Conservation (phyloP, 2,113 vertebrate genomes). For the Sebastes fasciatus region DNA sequence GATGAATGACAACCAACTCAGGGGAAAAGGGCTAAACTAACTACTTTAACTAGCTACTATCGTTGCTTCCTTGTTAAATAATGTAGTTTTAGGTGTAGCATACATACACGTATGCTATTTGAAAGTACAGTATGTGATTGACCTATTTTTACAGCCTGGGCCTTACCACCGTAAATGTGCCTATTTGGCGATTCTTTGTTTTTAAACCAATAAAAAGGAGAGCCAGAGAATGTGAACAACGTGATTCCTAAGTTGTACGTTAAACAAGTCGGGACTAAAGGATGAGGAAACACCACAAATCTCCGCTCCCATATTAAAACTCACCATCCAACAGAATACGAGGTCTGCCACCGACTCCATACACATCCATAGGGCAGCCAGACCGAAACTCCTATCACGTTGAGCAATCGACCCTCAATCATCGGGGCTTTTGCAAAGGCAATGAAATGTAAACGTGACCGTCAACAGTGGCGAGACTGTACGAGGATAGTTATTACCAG, state of each 20-base stretch:
- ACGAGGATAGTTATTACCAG: neutral
- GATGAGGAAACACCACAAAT: neutral
- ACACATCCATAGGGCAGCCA: too few species aligned
- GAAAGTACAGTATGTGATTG: neutral
- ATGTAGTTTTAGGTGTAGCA: neutral
- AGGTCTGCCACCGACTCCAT: too few species aligned
- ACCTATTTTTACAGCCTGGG: neutral
- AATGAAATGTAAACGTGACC: too few species aligned
- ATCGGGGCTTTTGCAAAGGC: neutral
- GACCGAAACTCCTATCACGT: neutral
- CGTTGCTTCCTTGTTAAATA: neutral
- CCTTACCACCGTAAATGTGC: too few species aligned
- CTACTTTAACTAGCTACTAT: too few species aligned
- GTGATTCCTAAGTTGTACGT: neutral
- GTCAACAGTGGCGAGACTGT: too few species aligned
- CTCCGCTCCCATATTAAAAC: neutral
- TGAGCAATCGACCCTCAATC: neutral
- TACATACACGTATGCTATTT: neutral
- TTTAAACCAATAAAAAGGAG: neutral
- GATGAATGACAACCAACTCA: conserved; percentile 6
- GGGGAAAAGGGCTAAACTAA: neutral
- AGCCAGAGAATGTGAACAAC: neutral
- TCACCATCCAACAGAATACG: too few species aligned
- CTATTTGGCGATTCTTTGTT: too few species aligned
- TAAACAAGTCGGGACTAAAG: neutral